A percentile compares a stretch with the other conserved stretches of the same genome.
Conservation (phyloP, 2,888 invertebrate species). For the Peribatodes rhomboidaria region DNA sequence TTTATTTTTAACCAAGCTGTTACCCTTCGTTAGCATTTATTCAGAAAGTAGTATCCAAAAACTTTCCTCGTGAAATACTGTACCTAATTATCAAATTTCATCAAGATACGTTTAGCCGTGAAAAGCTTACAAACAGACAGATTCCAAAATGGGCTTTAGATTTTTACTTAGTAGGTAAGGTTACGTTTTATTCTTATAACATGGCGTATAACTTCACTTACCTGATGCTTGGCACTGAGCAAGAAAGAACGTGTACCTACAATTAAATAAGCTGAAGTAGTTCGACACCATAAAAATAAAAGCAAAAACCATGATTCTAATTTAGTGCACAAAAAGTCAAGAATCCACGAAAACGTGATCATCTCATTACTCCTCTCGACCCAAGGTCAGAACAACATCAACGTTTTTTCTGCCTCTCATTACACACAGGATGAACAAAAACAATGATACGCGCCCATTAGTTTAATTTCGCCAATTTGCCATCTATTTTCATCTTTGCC, state of each 20-base stretch:
- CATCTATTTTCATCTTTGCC: slow-evolving; percentile 76
- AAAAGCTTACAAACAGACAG: no score
- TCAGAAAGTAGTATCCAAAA: no score
- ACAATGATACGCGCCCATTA: slow-evolving; percentile 70
- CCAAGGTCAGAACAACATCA: slow-evolving; percentile 76
- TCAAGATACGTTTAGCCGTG: no score
- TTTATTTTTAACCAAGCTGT: not conserved
- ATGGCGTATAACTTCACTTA: no score
- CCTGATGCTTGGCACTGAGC: no score
- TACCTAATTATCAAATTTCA: no score
- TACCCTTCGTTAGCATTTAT: not conserved
- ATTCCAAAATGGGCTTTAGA: no score
- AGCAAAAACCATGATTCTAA: slow-evolving; percentile 7
- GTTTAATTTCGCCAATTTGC: slow-evolving; percentile 83
- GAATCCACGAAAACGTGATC: slow-evolving; percentile 49
- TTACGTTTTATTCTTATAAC: no score
- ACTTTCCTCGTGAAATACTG: no score
- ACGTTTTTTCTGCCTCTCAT: slow-evolving; percentile 58
- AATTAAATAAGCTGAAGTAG: not conserved
- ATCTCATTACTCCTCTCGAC: slow-evolving; percentile 56
- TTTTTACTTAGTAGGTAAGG: no score
- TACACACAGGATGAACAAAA: slow-evolving; percentile 69
- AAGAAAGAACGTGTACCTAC: not conserved
- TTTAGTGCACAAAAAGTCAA: slow-evolving; percentile 21
- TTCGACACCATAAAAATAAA: slow-evolving; percentile 4